A percentile compares a stretch with the other conserved stretches of the same genome.
These are phyloP conservation scores for Homarus americanus DNA, from an alignment of 1,140 invertebrate species.

Conservation along the genomic window DNA sequence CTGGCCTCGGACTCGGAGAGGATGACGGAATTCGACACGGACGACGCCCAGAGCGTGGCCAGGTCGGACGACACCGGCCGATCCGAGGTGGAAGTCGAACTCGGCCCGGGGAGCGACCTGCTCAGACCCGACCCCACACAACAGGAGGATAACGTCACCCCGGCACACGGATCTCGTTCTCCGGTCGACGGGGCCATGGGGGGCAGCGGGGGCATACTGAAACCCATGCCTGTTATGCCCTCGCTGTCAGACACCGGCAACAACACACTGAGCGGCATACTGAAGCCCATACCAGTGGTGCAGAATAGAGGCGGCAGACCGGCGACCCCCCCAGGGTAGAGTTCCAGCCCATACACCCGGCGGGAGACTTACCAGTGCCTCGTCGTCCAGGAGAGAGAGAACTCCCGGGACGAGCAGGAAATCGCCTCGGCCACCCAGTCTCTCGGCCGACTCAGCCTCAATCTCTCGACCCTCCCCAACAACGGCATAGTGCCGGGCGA, in stretches of 20 bases:
- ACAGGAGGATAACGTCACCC: constrained; percentile 70
- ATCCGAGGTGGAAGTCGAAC: constrained; percentile 82
- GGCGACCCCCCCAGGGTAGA: constrained; percentile 63
- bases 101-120: constrained; percentile 74
- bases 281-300: constrained; percentile 63
- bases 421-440: constrained; percentile 66
- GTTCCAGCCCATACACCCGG: constrained; percentile 55
- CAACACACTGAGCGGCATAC: constrained; percentile 52
- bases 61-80: constrained; percentile 86
- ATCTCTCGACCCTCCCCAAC: constrained; percentile 62
- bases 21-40: constrained; percentile 91
- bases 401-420: constrained; percentile 50
- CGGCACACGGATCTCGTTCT: constrained; percentile 55
- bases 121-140: constrained; percentile 66
- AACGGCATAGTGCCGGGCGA: constrained; percentile 67
- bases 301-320: constrained; percentile 43
- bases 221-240: constrained; percentile 55
- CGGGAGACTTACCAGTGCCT: constrained; percentile 46
- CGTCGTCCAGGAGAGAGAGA: constrained; percentile 51
- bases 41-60: constrained; percentile 87
- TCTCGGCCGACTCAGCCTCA: constrained; percentile 64
- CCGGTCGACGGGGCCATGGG: constrained; percentile 69
- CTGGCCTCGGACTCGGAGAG: constrained; percentile 96
- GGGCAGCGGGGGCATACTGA: constrained; percentile 73
- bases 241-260: constrained; percentile 31